Conservation (phyloP, 2,797 vertebrate genomes). For the Potorous gilbertii region DNA sequence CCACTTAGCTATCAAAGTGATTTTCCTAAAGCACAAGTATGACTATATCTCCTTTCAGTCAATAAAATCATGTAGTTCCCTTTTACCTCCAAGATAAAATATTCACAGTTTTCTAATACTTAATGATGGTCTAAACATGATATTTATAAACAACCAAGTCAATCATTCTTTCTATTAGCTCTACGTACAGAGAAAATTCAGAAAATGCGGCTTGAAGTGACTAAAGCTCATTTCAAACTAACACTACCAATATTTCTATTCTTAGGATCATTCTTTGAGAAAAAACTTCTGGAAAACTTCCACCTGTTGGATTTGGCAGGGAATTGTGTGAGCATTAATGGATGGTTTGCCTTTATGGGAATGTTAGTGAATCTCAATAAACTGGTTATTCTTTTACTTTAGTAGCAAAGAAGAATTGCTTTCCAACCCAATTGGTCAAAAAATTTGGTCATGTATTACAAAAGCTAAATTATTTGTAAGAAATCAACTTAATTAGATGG, state of each 20-base stretch:
- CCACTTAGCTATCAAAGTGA: background rate
- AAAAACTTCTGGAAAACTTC: constrained; percentile 65
- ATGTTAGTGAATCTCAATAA: constrained; percentile 70
- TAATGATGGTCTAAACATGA: background rate
- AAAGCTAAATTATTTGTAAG: constrained; percentile 71
- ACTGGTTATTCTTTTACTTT: constrained; percentile 75
- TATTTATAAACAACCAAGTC: constrained; percentile 16
- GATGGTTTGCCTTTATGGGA: constrained; percentile 75
- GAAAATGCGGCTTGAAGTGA: background rate
- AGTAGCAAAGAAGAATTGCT: constrained; percentile 68
- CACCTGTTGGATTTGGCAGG: constrained; percentile 76
- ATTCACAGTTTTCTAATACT: constrained; percentile 11
- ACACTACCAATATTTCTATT: constrained; percentile 34
- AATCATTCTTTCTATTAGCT: background rate
- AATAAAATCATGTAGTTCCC: background rate
- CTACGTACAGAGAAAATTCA: background rate
- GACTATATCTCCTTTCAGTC: background rate
- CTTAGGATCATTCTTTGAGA: constrained; percentile 72
- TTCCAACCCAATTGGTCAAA: constrained; percentile 73
- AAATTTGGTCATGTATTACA: constrained; percentile 70
- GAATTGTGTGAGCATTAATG: constrained; percentile 74
- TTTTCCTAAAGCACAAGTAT: background rate
- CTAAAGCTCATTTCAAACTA: constrained; percentile 9
- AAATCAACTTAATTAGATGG: constrained; percentile 75
- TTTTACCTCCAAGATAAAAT: background rate